Evolutionary conservation across 2,113 vertebrate species (phyloP).

Genomic region (Scatophagus argus): DNA sequence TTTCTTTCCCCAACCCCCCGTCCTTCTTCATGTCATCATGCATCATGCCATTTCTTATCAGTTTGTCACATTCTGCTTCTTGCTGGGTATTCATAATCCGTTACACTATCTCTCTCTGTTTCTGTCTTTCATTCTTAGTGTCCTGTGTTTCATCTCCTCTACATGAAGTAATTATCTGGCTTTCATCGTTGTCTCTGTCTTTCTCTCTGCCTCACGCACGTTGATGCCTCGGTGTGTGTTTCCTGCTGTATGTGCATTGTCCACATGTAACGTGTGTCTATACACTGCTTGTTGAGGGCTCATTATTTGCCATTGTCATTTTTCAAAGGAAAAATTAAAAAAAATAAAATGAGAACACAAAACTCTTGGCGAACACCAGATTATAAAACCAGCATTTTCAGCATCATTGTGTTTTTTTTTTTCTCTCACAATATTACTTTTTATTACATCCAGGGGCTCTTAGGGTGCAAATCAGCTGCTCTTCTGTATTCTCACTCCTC

Average conservation of each 20-base stretch:
- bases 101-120: constrained; percentile 28
- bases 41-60: constrained; percentile 61
- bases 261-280: background rate
- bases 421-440: constrained; percentile 4
- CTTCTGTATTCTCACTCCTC: constrained; percentile 19
- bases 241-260: background rate
- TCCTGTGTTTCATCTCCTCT: constrained; percentile 59
- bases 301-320: constrained; percentile 6
- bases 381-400: background rate
- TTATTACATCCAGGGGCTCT: constrained; percentile 13
- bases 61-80: constrained; percentile 57
- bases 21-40: constrained; percentile 46
- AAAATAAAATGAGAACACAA: constrained; percentile 3
- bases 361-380: background rate
- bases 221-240: constrained; percentile 14
- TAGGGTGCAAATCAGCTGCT: constrained; percentile 5
- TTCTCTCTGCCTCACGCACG: constrained; percentile 13
- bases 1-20: constrained; percentile 17
- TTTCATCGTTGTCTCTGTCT: constrained; percentile 30
- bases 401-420: background rate
- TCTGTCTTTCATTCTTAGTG: constrained; percentile 22
- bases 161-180: constrained; percentile 51
- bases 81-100: constrained; percentile 56
- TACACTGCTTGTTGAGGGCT: background rate
- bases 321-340: background rate